Conservation (phyloP, 30 jellyfish, hydroid and myxozoan genomes). For the Catostylus mosaicus region DNA sequence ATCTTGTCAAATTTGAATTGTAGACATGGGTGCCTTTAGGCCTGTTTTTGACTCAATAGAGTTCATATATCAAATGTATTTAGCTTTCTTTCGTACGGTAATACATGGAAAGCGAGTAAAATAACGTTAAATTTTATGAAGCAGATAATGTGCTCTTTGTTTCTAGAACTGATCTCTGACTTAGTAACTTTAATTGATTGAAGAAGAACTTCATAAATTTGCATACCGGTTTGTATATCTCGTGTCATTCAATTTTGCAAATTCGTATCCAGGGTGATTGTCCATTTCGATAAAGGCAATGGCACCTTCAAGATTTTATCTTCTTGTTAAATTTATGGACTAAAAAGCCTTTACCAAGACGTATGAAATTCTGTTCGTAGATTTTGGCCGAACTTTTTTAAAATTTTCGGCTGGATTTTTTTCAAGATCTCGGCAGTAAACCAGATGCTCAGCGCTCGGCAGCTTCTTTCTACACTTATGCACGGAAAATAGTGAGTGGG, state of each 20-base stretch:
- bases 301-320: no score
- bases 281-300: not conserved
- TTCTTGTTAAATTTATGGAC: no score
- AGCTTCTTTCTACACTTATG: not conserved
- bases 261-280: not conserved
- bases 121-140: no score
- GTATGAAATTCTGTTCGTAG: no score
- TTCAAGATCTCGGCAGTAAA: not conserved
- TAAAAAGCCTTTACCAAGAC: no score
- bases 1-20: not conserved
- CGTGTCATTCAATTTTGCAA: not conserved
- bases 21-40: slow-evolving; percentile 28
- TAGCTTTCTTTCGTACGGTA: no score
- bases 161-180: not conserved
- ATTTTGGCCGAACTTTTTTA: no score
- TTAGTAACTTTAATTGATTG: not conserved
- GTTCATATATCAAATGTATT: not conserved
- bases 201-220: not conserved
- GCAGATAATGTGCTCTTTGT: not conserved
- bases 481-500: no score
- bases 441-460: not conserved
- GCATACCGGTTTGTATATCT: not conserved
- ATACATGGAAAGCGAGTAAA: no score
- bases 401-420: no score
- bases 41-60: slow-evolving; percentile 1